Percentiles rank a stretch among this genome's conserved stretches.
Evolutionary conservation across 2,888 invertebrate genomes (phyloP).

Genomic region (Xylophagus ater): DNA sequence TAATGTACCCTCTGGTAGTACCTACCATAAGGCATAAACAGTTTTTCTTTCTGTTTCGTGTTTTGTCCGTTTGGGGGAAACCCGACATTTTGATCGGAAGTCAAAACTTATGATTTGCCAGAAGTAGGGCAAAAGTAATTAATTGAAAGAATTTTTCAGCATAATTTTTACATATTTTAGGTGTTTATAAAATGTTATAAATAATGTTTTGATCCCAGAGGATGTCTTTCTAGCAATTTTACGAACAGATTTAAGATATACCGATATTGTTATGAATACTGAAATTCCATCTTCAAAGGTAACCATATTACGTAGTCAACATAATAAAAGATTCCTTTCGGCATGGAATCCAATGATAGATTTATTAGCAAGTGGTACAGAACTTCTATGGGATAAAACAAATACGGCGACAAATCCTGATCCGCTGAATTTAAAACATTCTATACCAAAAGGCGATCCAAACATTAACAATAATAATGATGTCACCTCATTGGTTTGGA

Average conservation of each 20-base stretch:
- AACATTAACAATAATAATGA: constrained; percentile 98
- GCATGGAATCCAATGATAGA: constrained; percentile 99
- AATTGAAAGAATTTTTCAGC: too few relatives aligned
- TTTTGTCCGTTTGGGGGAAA: too few relatives aligned
- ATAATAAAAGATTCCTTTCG: constrained; percentile 98
- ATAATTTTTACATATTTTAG: too few relatives aligned
- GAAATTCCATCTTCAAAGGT: constrained; percentile 94
- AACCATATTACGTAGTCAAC: constrained; percentile 88
- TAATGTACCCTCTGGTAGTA: too few relatives aligned
- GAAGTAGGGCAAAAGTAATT: too few relatives aligned
- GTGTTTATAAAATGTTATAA: constrained; percentile 95
- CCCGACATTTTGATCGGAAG: too few relatives aligned
- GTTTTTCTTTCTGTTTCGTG: too few relatives aligned
- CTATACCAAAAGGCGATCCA: constrained; percentile 94
- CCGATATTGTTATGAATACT: constrained; percentile 93
- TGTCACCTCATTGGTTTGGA: constrained; percentile 98
- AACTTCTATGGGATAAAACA: constrained; percentile 98
- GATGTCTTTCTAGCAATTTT: constrained; percentile 88
- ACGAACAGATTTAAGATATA: constrained; percentile 95
- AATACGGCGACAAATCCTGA: constrained; percentile 77
- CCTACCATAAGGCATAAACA: too few relatives aligned
- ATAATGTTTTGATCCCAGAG: constrained; percentile 93
- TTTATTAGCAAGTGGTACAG: constrained; percentile 95
- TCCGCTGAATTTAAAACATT: constrained; percentile 88
- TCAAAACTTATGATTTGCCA: too few relatives aligned